phyloP scores from a whole-genome alignment of 2,113 vertebrate species.

The Strix aluco region DNA sequence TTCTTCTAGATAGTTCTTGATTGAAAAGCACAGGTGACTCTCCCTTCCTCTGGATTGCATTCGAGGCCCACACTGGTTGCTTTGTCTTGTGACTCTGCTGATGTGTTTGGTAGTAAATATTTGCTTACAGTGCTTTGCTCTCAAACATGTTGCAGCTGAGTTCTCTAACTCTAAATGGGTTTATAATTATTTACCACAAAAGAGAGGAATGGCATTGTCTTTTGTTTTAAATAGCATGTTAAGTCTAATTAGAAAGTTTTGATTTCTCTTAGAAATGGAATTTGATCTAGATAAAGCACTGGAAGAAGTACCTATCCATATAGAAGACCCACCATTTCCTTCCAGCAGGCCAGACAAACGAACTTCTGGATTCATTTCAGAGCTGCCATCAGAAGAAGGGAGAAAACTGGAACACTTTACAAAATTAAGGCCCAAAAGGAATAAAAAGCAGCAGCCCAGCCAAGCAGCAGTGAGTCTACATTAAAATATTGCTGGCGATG shows the following conservation, averaged over 20 bases:
- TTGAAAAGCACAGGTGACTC: not conserved
- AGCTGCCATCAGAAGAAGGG: conserved; percentile 92
- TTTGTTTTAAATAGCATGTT: conserved; percentile 1
- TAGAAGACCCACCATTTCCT: conserved; percentile 81
- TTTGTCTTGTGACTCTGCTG: not conserved
- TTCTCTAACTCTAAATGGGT: not conserved
- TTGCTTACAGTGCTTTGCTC: not conserved
- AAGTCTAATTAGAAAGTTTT: conserved; percentile 57
- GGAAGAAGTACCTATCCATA: conserved; percentile 89
- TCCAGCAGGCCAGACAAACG: conserved; percentile 79
- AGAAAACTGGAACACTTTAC: conserved; percentile 96
- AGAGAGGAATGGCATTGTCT: conserved; percentile 6
- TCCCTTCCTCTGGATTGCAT: not conserved
- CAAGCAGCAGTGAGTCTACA: conserved; percentile 86
- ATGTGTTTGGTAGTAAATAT: not conserved
- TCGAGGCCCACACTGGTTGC: not conserved
- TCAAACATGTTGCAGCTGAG: not conserved
- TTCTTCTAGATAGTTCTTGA: not conserved
- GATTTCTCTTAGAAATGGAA: conserved; percentile 89
- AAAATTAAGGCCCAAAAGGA: conserved; percentile 90
- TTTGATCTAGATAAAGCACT: conserved; percentile 97
- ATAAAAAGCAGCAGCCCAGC: conserved; percentile 90
- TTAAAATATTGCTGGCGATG: not conserved
- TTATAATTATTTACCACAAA: not conserved
- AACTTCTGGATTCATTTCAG: conserved; percentile 80